Percentiles rank a stretch among this genome's conserved stretches.
phyloP scores from a whole-genome alignment of 1,140 invertebrate species.

The Neuroterus valhalla region DNA sequence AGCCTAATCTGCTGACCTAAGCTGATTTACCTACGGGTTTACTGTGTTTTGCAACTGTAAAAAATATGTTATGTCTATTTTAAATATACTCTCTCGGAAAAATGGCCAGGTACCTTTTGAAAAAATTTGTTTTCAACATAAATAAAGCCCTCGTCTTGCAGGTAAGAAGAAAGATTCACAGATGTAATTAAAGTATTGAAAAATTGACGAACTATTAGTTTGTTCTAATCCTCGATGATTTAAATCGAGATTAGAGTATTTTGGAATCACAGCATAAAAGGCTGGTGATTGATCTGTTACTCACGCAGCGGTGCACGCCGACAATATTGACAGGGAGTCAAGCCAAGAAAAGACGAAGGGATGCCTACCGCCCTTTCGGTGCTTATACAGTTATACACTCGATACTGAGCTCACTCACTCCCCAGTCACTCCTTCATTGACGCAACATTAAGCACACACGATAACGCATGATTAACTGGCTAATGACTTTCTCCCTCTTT shows the following conservation, averaged over 20 bases:
- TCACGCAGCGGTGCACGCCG: conserved; percentile 60
- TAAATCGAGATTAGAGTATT: not conserved
- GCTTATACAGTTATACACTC: conserved; percentile 19
- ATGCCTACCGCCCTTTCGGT: conserved; percentile 48
- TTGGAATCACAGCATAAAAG: not conserved
- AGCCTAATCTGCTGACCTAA: no score
- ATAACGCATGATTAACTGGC: conserved; percentile 75
- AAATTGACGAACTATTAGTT: no score
- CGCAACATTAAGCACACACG: conserved; percentile 75
- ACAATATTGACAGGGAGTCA: conserved; percentile 70
- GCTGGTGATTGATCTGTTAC: conserved; percentile 68
- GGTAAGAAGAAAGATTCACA: no score
- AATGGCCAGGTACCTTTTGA: no score
- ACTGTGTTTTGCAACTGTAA: no score
- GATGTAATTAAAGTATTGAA: no score
- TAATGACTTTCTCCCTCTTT: conserved; percentile 69
- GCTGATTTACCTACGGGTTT: no score
- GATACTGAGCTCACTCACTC: conserved; percentile 62
- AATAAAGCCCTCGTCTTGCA: no score
- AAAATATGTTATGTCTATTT: no score
- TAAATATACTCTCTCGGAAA: no score
- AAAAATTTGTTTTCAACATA: no score
- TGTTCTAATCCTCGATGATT: not conserved
- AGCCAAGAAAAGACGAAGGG: conserved; percentile 62
- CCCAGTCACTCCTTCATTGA: conserved; percentile 72